Percentiles rank a stretch among this genome's conserved stretches.
Conservation (phyloP, 2,797 vertebrate genomes). For the Epinephelus malabaricus region DNA sequence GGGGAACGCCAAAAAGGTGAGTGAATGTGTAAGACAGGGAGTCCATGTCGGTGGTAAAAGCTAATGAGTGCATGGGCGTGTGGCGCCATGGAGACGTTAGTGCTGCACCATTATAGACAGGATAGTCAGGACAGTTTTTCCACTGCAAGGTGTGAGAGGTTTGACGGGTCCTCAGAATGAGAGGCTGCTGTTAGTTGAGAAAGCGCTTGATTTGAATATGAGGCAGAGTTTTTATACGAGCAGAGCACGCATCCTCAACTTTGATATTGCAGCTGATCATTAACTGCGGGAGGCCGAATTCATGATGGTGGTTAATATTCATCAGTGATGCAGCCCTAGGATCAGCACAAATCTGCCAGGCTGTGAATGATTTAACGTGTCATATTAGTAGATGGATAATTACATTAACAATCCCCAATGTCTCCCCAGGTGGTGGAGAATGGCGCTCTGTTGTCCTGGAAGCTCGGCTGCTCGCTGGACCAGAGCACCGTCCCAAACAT, state of each 20-base stretch:
- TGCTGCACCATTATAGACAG: too few relatives aligned
- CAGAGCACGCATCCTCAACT: too few relatives aligned
- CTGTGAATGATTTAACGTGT: neutral
- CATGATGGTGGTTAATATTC: too few relatives aligned
- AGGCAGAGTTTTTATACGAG: too few relatives aligned
- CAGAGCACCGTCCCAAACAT: constrained; percentile 95
- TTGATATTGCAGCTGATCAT: too few relatives aligned
- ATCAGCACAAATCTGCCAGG: neutral
- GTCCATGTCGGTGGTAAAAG: neutral
- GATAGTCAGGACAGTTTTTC: too few relatives aligned
- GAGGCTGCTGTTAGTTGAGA: too few relatives aligned
- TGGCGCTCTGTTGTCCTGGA: constrained; percentile 96
- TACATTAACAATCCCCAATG: neutral
- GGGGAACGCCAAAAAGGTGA: constrained; percentile 97
- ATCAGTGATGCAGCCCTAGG: too few relatives aligned
- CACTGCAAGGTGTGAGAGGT: too few relatives aligned
- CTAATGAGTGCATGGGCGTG: neutral
- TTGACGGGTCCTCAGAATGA: too few relatives aligned
- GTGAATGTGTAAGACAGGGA: neutral
- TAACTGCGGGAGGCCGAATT: too few relatives aligned
- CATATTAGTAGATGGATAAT: neutral
- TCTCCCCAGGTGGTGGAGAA: constrained; percentile 90
- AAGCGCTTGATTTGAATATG: too few relatives aligned
- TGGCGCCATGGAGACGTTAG: neutral
- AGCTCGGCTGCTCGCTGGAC: constrained; percentile 95